Conservation (phyloP, 2,797 vertebrate species). For the Danio kyathit region DNA sequence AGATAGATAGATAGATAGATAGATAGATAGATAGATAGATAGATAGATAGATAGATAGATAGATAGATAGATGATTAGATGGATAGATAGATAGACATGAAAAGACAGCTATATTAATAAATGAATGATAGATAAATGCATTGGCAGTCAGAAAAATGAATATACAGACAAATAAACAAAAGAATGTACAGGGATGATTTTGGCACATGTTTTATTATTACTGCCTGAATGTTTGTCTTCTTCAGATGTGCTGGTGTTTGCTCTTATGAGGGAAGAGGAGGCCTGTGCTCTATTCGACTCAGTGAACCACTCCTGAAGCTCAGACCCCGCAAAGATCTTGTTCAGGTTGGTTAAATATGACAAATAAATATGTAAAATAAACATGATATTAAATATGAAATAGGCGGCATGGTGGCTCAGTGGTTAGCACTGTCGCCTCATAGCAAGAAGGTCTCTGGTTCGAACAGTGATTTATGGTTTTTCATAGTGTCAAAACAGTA, state of each 20-base stretch:
- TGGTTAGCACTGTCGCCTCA: too few species aligned
- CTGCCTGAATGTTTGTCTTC: not conserved
- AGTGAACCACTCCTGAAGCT: constrained; percentile 94
- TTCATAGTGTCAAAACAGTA: too few species aligned
- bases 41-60: too few species aligned
- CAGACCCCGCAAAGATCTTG: constrained; percentile 91
- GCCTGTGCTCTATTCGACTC: constrained; percentile 93
- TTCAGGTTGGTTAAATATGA: constrained; percentile 82
- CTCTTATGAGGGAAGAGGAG: constrained; percentile 90
- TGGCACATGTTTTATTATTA: too few species aligned
- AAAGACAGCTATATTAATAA: too few species aligned
- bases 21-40: too few species aligned
- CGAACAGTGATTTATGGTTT: too few species aligned
- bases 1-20: too few species aligned
- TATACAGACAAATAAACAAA: not conserved
- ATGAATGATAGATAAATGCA: not conserved
- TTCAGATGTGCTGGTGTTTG: constrained; percentile 94
- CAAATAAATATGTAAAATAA: not conserved
- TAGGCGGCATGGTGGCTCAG: too few species aligned
- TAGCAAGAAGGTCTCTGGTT: too few species aligned
- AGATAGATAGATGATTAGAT: not conserved
- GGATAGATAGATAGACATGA: too few species aligned
- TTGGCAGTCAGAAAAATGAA: not conserved
- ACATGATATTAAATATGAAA: not conserved
- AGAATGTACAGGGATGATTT: not conserved